Evolutionary conservation across 2,797 vertebrate species (phyloP).

Genomic region (Denticeps clupeoides): DNA sequence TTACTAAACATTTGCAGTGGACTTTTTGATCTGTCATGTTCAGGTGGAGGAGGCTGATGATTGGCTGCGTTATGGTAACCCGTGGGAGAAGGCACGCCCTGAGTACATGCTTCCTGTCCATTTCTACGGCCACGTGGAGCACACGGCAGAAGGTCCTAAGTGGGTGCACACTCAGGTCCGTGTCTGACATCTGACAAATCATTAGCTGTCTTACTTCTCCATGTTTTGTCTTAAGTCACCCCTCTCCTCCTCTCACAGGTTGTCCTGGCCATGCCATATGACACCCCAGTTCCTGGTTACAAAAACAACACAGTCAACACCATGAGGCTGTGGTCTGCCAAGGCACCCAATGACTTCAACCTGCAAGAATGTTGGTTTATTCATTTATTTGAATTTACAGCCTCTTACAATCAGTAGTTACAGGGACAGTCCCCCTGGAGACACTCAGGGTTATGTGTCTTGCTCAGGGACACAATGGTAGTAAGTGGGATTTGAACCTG

Average conservation of each 20-base stretch:
- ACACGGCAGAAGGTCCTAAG: constrained; percentile 47
- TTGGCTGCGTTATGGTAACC: constrained; percentile 76
- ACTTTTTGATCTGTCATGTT: not conserved
- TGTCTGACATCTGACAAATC: too few species aligned
- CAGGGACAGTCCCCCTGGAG: too few species aligned
- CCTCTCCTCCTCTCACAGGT: constrained; percentile 44
- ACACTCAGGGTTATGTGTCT: too few species aligned
- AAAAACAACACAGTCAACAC: constrained; percentile 83
- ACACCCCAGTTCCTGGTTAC: constrained; percentile 75
- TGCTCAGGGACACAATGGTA: too few species aligned
- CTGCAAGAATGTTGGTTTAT: constrained; percentile 67
- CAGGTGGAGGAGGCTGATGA: constrained; percentile 78
- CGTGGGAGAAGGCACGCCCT: constrained; percentile 76
- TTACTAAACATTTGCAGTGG: not conserved
- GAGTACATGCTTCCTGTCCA: constrained; percentile 77
- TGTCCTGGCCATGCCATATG: constrained; percentile 75
- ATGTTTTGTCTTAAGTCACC: not conserved
- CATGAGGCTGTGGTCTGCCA: constrained; percentile 82
- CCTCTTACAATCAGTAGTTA: too few species aligned
- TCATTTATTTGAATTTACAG: too few species aligned
- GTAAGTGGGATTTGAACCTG: too few species aligned
- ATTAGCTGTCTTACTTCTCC: too few species aligned
- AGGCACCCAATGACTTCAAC: constrained; percentile 77
- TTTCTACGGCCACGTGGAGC: constrained; percentile 65
- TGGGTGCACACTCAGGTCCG: constrained; percentile 68